phyloP scores from a whole-genome alignment of 2,888 invertebrate genomes.

The Alsophila aescularia region DNA sequence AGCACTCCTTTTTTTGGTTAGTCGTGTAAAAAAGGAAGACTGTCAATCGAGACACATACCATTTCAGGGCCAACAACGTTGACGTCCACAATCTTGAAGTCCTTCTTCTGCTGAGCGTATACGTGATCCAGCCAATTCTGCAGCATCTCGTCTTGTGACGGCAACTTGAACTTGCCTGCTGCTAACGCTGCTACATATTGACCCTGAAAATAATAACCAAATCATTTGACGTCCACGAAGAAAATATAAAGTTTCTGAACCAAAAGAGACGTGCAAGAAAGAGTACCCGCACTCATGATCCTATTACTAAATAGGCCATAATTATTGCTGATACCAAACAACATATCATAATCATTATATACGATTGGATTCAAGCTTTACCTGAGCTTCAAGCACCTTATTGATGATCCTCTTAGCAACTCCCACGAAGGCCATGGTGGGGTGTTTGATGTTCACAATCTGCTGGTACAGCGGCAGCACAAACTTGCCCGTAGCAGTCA shows the following conservation, averaged over 20 bases:
- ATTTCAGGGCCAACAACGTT: constrained; percentile 63
- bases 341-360: not conserved
- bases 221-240: too few species aligned
- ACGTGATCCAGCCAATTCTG: constrained; percentile 83
- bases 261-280: too few species aligned
- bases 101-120: constrained; percentile 58
- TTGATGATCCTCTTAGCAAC: constrained; percentile 88
- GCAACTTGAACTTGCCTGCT: constrained; percentile 84
- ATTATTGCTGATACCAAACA: too few species aligned
- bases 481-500: constrained; percentile 85
- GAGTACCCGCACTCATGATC: too few species aligned
- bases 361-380: too few species aligned
- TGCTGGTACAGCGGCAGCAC: constrained; percentile 90
- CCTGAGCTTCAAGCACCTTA: constrained; percentile 88
- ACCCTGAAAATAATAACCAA: constrained; percentile 38
- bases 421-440: constrained; percentile 91
- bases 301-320: too few species aligned
- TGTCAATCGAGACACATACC: constrained; percentile 46
- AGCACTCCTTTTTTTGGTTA: too few species aligned
- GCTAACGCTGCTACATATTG: constrained; percentile 85
- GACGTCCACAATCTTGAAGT: constrained; percentile 66
- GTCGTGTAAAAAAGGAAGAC: too few species aligned
- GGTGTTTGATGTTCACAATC: constrained; percentile 89
- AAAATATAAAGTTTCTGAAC: too few species aligned
- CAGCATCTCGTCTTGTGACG: constrained; percentile 87